Base-by-base conservation (phyloP, 2,888 invertebrate species). In the Sesia bembeciformis region DNA sequence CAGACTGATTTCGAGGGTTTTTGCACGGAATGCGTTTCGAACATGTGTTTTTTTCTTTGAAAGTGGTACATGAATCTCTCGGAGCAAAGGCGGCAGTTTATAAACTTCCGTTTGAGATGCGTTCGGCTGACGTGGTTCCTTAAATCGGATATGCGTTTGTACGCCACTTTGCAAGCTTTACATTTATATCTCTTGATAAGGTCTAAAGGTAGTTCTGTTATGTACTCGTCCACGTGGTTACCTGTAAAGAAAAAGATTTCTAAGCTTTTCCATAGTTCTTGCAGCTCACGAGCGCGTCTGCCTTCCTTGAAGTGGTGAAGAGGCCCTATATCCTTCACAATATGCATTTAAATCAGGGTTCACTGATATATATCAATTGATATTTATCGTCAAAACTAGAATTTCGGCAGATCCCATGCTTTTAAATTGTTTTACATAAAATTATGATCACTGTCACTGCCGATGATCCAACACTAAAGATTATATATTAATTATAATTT, bases 31-130 rank as follows among this genome's bases (percentile, higher is more conserved):
- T 67, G 65, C 4, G 53, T 39, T 0, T 41, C 5, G 4, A 49
- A 51, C 53, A 64, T 55, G 52, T 64, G 61, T 0, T 50, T 38
- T 53, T 65, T 66, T 41, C 68, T 60, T 49, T 68, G 67, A 5
- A 61, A 61, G 57, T 68, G 65, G 43, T 70, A 70, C 67, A 66
- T 70, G 50, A 70, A 70, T 3, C 56, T 62, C 50, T 68, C 64
- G 0, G 62, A 40, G 53, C 70, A 71, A 4, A 62, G 54, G 3
- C 54, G 53, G 55, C 69, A 71, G 50, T 64, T 61, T 1, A 70
- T 68, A 49, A 67, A 67, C 51, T 63, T 66, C 40, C 61, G 52
- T 55, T 67, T 65, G 0, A 71, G 55, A 40, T 70, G 70, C 0
- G 56, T 40, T 8, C 69, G 56, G 8, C 56, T 59, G 4, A 68